Conservation (phyloP, 2,888 invertebrate species). For the Chalcis sispes region DNA sequence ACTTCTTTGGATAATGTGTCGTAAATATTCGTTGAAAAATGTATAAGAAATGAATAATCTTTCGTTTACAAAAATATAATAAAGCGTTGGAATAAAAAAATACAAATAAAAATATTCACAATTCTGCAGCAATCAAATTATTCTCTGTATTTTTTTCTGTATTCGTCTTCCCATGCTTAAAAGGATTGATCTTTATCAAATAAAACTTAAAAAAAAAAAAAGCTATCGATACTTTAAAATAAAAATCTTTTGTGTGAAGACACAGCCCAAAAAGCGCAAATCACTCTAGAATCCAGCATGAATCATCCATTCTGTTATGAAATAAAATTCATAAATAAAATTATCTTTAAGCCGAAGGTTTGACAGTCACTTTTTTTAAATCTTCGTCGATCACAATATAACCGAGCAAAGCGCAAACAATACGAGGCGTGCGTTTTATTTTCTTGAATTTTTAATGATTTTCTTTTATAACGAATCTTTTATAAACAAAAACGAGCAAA, state of each 20-base stretch:
- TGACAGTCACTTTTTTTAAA: slow-evolving; percentile 38
- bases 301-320: slow-evolving; percentile 37
- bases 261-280: slow-evolving; percentile 40
- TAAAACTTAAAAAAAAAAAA: slow-evolving; percentile 28
- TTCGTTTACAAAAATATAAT: no score
- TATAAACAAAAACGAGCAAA: no score
- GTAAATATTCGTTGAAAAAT: background rate
- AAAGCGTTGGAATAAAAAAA: background rate
- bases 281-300: slow-evolving; percentile 42
- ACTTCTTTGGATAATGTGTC: background rate
- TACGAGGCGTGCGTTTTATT: no score
- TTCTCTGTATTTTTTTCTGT: slow-evolving; percentile 19
- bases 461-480: no score
- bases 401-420: background rate
- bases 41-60: no score
- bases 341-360: slow-evolving; percentile 28
- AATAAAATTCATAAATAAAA: slow-evolving; percentile 51
- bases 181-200: slow-evolving; percentile 44
- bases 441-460: no score
- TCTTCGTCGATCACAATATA: background rate
- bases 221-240: slow-evolving; percentile 9
- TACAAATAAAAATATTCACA: background rate
- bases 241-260: slow-evolving; percentile 41
- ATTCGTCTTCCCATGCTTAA: slow-evolving; percentile 30
- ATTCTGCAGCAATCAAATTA: background rate